Percentiles rank a stretch among this genome's conserved stretches.
phyloP scores from a whole-genome alignment of 2,113 vertebrate genomes.

The Probosciger aterrimus region DNA sequence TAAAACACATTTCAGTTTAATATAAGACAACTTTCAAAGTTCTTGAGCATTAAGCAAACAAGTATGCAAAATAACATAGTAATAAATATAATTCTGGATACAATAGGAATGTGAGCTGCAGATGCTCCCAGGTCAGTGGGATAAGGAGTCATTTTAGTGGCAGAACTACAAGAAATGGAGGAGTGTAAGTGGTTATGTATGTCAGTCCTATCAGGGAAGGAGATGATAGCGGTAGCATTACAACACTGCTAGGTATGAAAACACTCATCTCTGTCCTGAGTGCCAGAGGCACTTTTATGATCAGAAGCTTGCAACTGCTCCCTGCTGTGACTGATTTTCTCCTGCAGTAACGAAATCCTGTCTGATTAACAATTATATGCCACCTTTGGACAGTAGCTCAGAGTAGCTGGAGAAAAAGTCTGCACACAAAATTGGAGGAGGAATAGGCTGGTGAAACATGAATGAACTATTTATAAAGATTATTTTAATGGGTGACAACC shows the following conservation, averaged over 20 bases:
- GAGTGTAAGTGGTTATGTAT: accelerated
- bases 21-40: not conserved
- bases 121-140: accelerated
- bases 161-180: not conserved
- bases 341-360: not conserved
- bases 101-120: accelerated
- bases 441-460: not conserved
- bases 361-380: not conserved
- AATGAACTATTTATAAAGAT: not conserved
- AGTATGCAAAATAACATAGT: not conserved
- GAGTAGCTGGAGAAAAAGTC: not conserved
- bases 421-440: not conserved
- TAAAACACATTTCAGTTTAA: not conserved
- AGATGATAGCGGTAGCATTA: not conserved
- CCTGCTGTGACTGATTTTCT: not conserved
- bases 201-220: not conserved
- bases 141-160: accelerated
- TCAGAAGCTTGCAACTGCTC: not conserved
- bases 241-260: not conserved
- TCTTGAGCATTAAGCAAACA: not conserved
- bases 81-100: not conserved
- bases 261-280: not conserved
- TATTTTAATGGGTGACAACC: not conserved
- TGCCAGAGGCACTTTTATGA: not conserved
- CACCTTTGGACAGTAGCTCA: not conserved